Evolutionary conservation across 1,140 invertebrate genomes (phyloP).

Genomic region (Camponotus pennsylvanicus): DNA sequence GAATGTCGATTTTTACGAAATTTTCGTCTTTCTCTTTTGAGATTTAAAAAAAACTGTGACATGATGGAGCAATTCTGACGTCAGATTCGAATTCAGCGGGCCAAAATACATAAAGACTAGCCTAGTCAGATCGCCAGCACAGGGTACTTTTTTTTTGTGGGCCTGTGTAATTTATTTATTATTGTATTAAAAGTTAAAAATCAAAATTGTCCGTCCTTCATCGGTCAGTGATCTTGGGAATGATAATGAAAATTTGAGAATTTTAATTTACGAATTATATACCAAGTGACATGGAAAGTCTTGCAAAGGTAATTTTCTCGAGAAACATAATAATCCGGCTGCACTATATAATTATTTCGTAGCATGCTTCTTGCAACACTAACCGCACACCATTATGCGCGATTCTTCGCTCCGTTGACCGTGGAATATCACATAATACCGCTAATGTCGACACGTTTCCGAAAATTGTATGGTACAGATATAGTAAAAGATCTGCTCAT

Average conservation of each 20-base stretch:
- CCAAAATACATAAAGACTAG: too few relatives aligned
- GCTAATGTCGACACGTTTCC: constrained; percentile 43
- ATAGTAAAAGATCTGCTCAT: neutral
- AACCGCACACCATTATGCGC: constrained; percentile 56
- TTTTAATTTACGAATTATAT: neutral
- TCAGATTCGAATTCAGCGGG: too few relatives aligned
- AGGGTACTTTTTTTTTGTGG: too few relatives aligned
- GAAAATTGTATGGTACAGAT: constrained; percentile 30
- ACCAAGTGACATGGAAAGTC: constrained; percentile 5
- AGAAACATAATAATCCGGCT: neutral
- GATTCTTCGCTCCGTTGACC: constrained; percentile 48
- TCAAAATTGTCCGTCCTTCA: too few relatives aligned
- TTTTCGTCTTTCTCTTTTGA: too few relatives aligned
- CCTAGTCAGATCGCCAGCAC: too few relatives aligned
- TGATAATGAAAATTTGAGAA: neutral
- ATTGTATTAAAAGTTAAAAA: too few relatives aligned
- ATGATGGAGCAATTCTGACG: too few relatives aligned
- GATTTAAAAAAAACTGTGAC: too few relatives aligned
- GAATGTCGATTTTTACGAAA: too few relatives aligned
- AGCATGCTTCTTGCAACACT: constrained; percentile 53
- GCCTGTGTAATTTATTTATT: too few relatives aligned
- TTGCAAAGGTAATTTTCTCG: neutral
- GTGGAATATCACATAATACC: constrained; percentile 31
- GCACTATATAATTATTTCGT: constrained; percentile 41
- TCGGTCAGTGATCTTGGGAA: neutral